Base-by-base conservation (phyloP, 2,797 vertebrate genomes). In the Heteromormyrus szaboi region DNA sequence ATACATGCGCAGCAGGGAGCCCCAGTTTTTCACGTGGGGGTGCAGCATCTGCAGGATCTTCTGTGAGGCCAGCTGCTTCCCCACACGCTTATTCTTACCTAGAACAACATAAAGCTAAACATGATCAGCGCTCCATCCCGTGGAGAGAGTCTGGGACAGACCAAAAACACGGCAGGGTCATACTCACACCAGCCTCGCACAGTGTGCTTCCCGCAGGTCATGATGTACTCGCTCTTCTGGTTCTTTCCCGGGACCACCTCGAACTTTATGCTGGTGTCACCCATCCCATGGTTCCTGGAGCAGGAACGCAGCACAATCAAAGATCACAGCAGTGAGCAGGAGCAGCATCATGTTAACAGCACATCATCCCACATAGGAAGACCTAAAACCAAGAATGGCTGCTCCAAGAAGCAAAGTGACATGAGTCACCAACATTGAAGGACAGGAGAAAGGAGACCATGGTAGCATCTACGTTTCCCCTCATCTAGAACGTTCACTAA, bases 181-280 rank as follows among this genome's bases (percentile, higher is more conserved):
- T 83, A 97, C 99, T 99, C 97, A 99, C 99, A 99, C 98, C 98
- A 99, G 90, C 98, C 98, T 44, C 97, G 97, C 91, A 99, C 99
- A 1, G 98, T 98, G 93, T 99, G 99, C 90, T 99, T 99, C 91
- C 99, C 99, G 90, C 99, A 99, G 0, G 98, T 98, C 99, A 99
- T 99, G 90, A 99, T 97, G 2, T 99, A 99, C 96, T 99, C 99
- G 25, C 99, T 99, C 95, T 99, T 99, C 97, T 99, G 99, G 95
- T 99, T 99, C 95, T 99, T 99, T 91, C 98, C 99, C 85, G 99
- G 99, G 93, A 99, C 99, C 94, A 99, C 99, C 96, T 99, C 98
- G 95, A 99, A 99, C 93, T 99, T 98, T 90, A 99, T 99, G 94
- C 97, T 98, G 88, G 99, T 99, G 92, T 99, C 99, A 91, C 98